Evolutionary conservation across 2,113 vertebrate genomes (phyloP), one percentile per base, ranked within the genome.

Genomic region (Saguinus imperator): DNA sequence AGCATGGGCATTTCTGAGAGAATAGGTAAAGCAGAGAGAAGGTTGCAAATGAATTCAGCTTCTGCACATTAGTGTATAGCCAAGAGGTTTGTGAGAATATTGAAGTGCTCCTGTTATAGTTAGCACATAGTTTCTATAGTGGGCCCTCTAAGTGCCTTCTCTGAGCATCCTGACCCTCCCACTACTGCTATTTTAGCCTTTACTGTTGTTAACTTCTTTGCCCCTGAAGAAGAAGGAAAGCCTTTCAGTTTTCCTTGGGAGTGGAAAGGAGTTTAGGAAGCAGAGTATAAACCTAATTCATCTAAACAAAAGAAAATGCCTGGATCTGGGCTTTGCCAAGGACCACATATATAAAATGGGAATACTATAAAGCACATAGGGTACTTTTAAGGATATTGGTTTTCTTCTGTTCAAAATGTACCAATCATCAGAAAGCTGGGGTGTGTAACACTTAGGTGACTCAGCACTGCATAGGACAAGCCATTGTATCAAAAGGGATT

Each of bases 111-210:
- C 27, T 6, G 2, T n/a, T 20, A n/a, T 0, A 52, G 40, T 16
- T 8, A 29, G 11, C 7, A 13, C 9, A 45, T 0, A 35, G 73
- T 57, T 70, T 35, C 75, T 64, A 3, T 2, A 9, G 50, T 17
- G 35, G 7, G 13, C 1, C n/a, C 23, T 32, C 17, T 1, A 29
- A 35, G 32, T 13, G 1, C 27, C 35, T 85, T 72, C 52, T 37
- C 43, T 8, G 16, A 50, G 13, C 3, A 75, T 2, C 64, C 52
- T 23, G 20, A 20, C 37, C 35, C 9, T 81, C 5, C 5, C 14
- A 9, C 0, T 1, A 0, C 1, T 25, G 27, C 81, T 17, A 32
- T 23, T 18, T 4, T 20, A 80, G 14, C 25, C 57, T 45, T 5
- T 0, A 12, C 1, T 3, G 45, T 21, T 61, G 57, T 55, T 10